Evolutionary conservation across 2,797 vertebrate species (phyloP).

Genomic region (Catostomus latipinnis): DNA sequence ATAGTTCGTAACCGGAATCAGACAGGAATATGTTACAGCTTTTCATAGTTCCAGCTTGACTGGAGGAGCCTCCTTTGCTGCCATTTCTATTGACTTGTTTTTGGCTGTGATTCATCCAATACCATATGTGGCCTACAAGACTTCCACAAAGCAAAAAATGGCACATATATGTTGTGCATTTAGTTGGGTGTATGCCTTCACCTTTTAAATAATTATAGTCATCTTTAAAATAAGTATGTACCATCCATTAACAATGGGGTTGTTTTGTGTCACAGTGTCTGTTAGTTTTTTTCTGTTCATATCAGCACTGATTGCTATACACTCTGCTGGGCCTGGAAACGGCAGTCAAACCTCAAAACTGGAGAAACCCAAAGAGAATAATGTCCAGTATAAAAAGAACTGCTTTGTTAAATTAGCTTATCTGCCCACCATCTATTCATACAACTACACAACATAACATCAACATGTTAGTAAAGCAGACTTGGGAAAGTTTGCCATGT

Average conservation of each 20-base stretch:
- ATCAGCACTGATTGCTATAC: constrained; percentile 19
- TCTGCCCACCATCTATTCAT: constrained; percentile 10
- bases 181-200: constrained; percentile 38
- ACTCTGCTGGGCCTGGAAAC: neutral
- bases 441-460: neutral
- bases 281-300: constrained; percentile 2
- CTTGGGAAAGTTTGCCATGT: neutral
- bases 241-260: neutral
- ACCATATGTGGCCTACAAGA: constrained; percentile 26
- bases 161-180: neutral
- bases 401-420: constrained; percentile 16
- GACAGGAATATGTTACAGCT: neutral
- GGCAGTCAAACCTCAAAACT: neutral
- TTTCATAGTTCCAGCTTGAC: neutral
- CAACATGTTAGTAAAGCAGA: neutral
- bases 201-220: neutral
- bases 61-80: constrained; percentile 19
- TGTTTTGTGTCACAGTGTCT: neutral
- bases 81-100: constrained; percentile 43
- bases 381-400: constrained; percentile 30
- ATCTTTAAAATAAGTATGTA: neutral
- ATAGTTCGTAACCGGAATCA: neutral
- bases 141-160: neutral
- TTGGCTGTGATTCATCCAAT: constrained; percentile 53
- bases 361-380: constrained; percentile 40